Evolutionary conservation across 2,888 invertebrate genomes (phyloP).

Genomic region (Drosophila cognata): DNA sequence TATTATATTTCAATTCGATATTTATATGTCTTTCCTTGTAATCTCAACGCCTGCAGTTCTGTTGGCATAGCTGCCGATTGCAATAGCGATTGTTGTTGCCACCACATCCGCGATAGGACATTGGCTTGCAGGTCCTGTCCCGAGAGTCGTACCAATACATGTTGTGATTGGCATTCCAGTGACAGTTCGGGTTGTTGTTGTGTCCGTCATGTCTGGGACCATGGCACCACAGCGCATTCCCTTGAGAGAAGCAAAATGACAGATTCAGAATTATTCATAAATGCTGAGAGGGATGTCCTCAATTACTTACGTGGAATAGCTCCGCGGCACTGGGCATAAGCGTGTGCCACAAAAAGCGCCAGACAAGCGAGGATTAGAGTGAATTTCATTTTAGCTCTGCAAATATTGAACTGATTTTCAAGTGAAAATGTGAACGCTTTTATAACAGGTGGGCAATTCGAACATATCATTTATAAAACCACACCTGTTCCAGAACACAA

Average conservation of each 20-base stretch:
- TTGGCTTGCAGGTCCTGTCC: neutral
- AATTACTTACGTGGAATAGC: neutral
- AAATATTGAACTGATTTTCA: neutral
- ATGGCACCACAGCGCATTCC: neutral
- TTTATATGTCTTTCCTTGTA: neutral
- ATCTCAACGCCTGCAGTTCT: neutral
- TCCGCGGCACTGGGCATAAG: neutral
- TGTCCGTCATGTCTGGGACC: neutral
- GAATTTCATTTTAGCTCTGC: neutral
- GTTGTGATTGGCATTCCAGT: neutral
- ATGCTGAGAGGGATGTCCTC: neutral
- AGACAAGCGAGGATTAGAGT: neutral
- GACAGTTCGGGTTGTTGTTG: neutral
- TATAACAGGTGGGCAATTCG: neutral
- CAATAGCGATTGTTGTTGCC: neutral
- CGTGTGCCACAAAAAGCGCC: neutral
- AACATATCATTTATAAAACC: neutral
- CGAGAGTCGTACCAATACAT: slow-evolving; percentile 21
- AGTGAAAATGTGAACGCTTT: neutral
- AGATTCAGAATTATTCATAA: neutral
- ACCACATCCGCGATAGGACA: neutral
- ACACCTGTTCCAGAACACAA: neutral
- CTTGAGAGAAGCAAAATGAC: neutral
- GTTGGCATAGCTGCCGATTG: neutral
- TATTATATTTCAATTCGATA: neutral